Conservation (phyloP, 2,113 vertebrate genomes). For the Rhinichthys klamathensis region DNA sequence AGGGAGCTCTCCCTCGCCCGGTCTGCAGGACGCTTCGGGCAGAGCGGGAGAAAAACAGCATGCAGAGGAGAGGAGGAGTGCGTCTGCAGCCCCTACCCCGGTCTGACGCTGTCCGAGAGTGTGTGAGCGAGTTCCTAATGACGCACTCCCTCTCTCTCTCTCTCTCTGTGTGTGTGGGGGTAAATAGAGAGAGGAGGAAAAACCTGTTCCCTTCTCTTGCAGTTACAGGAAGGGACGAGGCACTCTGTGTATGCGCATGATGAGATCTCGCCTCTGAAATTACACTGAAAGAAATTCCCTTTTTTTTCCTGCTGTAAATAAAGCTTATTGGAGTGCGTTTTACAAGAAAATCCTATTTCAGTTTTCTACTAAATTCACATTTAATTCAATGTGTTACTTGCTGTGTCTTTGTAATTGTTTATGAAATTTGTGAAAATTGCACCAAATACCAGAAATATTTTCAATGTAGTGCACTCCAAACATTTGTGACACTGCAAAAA, state of each 20-base stretch:
- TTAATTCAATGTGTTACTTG: too few relatives aligned
- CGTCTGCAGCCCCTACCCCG: neutral
- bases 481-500: neutral
- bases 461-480: neutral
- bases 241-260: neutral
- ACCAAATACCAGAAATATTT: neutral
- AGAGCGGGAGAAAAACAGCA: constrained; percentile 3
- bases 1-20: constrained; percentile 18
- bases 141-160: constrained; percentile 7
- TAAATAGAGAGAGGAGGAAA: constrained; percentile 40
- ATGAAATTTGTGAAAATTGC: too few relatives aligned
- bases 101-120: neutral
- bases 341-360: too few relatives aligned
- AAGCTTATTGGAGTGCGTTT: neutral
- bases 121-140: constrained; percentile 45
- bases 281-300: neutral
- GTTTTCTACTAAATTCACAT: too few relatives aligned
- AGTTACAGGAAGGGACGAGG: constrained; percentile 20
- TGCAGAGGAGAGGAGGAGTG: neutral
- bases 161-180: neutral
- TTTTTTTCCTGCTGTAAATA: too few relatives aligned
- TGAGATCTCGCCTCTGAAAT: neutral
- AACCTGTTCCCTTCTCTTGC: constrained; percentile 37
- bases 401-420: too few relatives aligned
- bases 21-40: constrained; percentile 33